Base-by-base conservation (phyloP, 2,797 vertebrate genomes). In the Acanthiza pusilla region DNA sequence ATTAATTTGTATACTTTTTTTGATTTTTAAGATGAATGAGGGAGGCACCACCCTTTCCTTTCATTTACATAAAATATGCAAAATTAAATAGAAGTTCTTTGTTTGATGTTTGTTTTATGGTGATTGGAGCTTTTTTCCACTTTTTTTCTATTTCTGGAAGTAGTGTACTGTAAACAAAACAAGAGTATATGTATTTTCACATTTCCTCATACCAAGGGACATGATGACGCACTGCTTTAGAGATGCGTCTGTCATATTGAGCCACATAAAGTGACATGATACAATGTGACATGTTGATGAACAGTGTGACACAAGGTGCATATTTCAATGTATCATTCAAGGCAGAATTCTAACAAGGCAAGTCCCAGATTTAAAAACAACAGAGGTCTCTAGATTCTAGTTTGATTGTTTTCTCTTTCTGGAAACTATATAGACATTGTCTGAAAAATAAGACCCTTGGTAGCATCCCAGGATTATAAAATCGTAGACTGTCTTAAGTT, bases 261-360 rank as follows among this genome's bases (percentile, higher is more conserved):
- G 63, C 73, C 92, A 86, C 72, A 34, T 77, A 93, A 95, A 95
- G 48, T 96, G 95, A 97, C 82, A 96, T 89, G 87, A 96, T 89
- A 79, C 70, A 77, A 92, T 63, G 63, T 89, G 95, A 96, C 90
- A 88, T 70, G 36, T 54, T 91, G 94, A 97, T 84, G 95, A 96
- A 83, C 72, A 92, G 7, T 2, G 40, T 96, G 87, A 93, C 93
- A 96, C 19, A 76, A 90, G 60, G 34, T 67, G 80, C 85, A 54
- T 72, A 79, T 90, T 97, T 88, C 83, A 54, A 43, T 93, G 54
- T 85, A 88, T 34, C 25, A 60, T 79, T 89, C 75, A 55, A 75
- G 34, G 38, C n/a, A 81, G 85, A 94, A 94, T 72, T 83, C 43
- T 70, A 93, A 87, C 53, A 79, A 77, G 20, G 13, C 63, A 80